Percentiles rank a stretch among this genome's conserved stretches.
These are phyloP conservation scores for Lingula anatina DNA, from an alignment of 2,888 invertebrate species.

Conservation along the genomic window DNA sequence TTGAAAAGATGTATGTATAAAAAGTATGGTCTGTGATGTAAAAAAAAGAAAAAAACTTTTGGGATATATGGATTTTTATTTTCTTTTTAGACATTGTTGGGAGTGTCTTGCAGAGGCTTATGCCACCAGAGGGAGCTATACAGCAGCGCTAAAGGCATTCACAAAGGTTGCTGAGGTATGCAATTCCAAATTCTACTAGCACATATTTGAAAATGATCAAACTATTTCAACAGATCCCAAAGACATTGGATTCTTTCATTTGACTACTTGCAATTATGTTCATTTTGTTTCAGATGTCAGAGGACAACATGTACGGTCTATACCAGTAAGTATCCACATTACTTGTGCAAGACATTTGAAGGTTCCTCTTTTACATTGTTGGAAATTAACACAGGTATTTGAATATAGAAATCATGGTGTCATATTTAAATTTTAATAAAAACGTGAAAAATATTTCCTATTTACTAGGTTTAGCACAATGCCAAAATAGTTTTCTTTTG, in stretches of 20 bases:
- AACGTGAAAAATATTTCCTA: not conserved
- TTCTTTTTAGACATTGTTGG: conserved; percentile 61
- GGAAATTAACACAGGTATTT: no score
- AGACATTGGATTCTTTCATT: not conserved
- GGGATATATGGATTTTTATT: not conserved
- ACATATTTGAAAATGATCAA: no score
- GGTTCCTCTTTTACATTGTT: no score
- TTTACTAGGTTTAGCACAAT: not conserved
- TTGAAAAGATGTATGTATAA: not conserved
- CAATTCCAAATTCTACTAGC: no score
- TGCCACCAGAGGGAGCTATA: conserved; percentile 79
- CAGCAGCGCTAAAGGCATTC: conserved; percentile 83
- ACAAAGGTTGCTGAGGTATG: conserved; percentile 68
- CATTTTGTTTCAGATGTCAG: conserved; percentile 26
- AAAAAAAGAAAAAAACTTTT: not conserved
- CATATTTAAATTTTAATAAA: not conserved
- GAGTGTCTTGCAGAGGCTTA: conserved; percentile 89
- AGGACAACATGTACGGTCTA: conserved; percentile 33
- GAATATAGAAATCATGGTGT: no score
- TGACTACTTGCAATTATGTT: no score
- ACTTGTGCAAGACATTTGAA: no score
- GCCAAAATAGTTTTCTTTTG: not conserved
- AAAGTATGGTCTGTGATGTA: not conserved
- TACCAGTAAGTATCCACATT: conserved; percentile 49
- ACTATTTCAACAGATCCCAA: conserved; percentile 59